Evolutionary conservation across 2,888 invertebrate genomes (phyloP).

Genomic region (Nipponacmea schrenckii): DNA sequence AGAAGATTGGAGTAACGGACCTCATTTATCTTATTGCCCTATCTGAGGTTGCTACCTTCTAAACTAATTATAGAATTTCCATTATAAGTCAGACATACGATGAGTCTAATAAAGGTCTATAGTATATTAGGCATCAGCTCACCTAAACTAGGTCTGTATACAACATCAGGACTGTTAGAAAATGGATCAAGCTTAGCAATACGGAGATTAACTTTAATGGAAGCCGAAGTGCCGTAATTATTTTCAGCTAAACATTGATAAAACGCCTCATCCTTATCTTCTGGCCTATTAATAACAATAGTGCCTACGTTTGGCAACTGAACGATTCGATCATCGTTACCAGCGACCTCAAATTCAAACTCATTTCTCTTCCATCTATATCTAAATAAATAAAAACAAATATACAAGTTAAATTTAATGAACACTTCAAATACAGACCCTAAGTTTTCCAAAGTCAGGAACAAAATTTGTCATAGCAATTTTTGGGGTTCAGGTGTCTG

Average conservation of each 20-base stretch:
- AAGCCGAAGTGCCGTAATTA: constrained; percentile 91
- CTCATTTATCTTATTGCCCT: too few species aligned
- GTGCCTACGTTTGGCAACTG: constrained; percentile 91
- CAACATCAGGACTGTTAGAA: constrained; percentile 65
- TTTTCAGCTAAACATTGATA: constrained; percentile 96
- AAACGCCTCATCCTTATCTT: constrained; percentile 91
- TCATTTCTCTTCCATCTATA: constrained; percentile 94
- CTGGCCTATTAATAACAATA: constrained; percentile 86
- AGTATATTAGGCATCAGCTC: too few species aligned
- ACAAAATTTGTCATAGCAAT: too few species aligned
- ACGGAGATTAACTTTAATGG: constrained; percentile 70
- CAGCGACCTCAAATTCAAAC: constrained; percentile 91
- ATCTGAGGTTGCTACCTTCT: too few species aligned
- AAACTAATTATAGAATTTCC: too few species aligned
- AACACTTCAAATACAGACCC: background rate
- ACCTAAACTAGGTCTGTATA: background rate
- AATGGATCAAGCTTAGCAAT: constrained; percentile 56
- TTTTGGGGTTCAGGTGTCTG: too few species aligned
- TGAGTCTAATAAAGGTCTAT: too few species aligned
- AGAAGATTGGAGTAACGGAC: too few species aligned
- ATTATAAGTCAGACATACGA: too few species aligned
- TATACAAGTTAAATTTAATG: background rate
- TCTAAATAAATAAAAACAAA: constrained; percentile 50
- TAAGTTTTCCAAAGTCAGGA: too few species aligned
- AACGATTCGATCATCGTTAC: constrained; percentile 92